Evolutionary conservation across 2,113 vertebrate species (phyloP).

Genomic region (Nyctibius bracteatus): DNA sequence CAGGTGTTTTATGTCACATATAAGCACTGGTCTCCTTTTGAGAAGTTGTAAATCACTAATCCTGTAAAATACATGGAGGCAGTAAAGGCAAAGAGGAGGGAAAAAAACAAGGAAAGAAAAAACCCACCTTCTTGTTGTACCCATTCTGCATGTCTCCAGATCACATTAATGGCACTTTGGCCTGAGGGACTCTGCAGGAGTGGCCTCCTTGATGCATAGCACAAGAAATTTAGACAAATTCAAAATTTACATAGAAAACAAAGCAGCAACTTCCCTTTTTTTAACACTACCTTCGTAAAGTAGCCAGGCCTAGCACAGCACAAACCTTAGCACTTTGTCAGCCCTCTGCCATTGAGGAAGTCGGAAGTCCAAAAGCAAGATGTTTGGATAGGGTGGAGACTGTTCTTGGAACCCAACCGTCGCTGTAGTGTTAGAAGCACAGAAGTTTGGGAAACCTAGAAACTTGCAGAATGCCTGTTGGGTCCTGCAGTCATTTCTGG

Average conservation of each 20-base stretch:
- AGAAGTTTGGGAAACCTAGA: not conserved
- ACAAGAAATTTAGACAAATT: not conserved
- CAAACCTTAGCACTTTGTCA: not conserved
- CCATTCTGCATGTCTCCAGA: not conserved
- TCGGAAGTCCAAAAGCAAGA: not conserved
- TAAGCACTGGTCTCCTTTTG: not conserved
- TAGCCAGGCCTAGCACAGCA: not conserved
- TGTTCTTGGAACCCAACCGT: not conserved
- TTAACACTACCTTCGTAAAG: not conserved
- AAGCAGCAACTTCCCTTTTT: not conserved
- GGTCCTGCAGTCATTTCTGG: not conserved
- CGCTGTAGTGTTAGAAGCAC: not conserved
- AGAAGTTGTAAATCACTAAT: not conserved
- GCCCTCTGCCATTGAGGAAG: not conserved
- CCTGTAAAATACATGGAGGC: not conserved
- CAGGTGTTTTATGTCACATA: not conserved
- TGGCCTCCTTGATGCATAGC: not conserved
- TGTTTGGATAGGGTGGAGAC: not conserved
- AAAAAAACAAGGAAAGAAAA: not conserved
- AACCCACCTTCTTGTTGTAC: rapidly evolving
- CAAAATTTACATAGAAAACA: not conserved
- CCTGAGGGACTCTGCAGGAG: not conserved
- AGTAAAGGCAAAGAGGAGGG: not conserved
- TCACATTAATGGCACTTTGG: not conserved
- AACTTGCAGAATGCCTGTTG: not conserved